Evolutionary conservation across 2,888 invertebrate species (phyloP), one percentile per base, ranked within the genome.

Genomic region (Stenolophus ochropezus): DNA sequence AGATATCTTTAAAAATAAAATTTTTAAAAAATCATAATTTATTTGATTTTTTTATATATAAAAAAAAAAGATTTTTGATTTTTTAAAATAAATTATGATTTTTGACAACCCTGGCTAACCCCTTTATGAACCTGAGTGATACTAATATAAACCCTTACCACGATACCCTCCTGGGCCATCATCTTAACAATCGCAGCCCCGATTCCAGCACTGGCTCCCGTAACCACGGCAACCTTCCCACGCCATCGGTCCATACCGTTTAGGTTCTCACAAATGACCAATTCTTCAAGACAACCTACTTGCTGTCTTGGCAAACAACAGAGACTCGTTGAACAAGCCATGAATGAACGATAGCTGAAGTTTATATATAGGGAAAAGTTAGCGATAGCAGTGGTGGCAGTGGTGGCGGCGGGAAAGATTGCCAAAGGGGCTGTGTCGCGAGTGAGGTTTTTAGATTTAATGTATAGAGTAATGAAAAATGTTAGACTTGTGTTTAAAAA

Each of bases 211-310:
- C 77, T 77, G 2, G 77, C 77, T 14, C 77, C 77, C 1, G 77
- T 77, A 3, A 77, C 92, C 21, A 93, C 90, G 0, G 92, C 93
- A 0, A 91, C 90, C 84, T 91, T 91, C 83, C 91, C 91, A 3
- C 85, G 84, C 92, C 92, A 93, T 42, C 92, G 91, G 16, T 93
- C 91, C 91, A 91, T 91, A 18, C 65, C 84, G 25, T 42, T 21
- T 21, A 1, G 11, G 20, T 56, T 18, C 5, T 56, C 33, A 8
- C 33, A 42, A 11, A 42, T 42, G 4, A 42, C 2, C 1, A 42
- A 42, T 8, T 42, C 33, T 42, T 42, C 33, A 42, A 42, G 11
- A 42, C 33, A 42, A 2, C 33, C 33, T 6, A 42, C 33, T 42
- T 42, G 33, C 4, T 8, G 6, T 0, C 11, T 42, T 11, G 1